Percentiles rank a stretch among this genome's conserved stretches.
phyloP scores from a whole-genome alignment of 2,888 invertebrate species.

The Agrilus cyanescens region DNA sequence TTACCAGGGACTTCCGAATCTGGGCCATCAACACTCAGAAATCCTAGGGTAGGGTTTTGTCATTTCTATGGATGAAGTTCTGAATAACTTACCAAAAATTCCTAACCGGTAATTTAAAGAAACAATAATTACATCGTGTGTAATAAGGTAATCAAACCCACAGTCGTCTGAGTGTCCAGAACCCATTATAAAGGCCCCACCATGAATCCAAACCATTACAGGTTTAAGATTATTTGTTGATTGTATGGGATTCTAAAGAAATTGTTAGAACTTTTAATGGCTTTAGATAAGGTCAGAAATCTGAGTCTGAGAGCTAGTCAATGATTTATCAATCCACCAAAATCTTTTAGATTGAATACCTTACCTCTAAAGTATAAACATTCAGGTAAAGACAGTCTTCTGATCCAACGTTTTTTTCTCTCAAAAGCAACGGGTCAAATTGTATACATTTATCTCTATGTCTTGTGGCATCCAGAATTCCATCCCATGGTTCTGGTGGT shows the following conservation, averaged over 20 bases:
- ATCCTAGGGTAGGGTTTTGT: background rate
- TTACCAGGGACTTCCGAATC: constrained; percentile 1
- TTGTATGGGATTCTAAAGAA: background rate
- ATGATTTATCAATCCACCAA: background rate
- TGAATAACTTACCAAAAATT: constrained; percentile 1
- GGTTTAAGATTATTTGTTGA: background rate
- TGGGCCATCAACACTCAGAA: constrained; percentile 2
- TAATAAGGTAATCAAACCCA: constrained; percentile 3
- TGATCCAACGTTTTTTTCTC: background rate
- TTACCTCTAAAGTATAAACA: constrained; percentile 5
- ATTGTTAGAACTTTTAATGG: background rate
- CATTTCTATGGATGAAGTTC: background rate
- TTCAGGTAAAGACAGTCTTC: constrained; percentile 6
- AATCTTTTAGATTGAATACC: too few species aligned
- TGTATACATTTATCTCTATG: constrained; percentile 1
- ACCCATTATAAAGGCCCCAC: constrained; percentile 3
- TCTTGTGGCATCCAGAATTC: constrained; percentile 6
- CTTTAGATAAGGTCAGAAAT: too few species aligned
- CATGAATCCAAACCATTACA: constrained; percentile 7
- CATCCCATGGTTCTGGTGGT: constrained; percentile 4
- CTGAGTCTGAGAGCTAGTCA: too few species aligned
- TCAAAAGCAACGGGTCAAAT: background rate
- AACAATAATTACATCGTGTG: constrained; percentile 4
- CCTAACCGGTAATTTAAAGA: constrained; percentile 7
- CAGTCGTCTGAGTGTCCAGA: constrained; percentile 1